These are phyloP conservation scores for Stichopus horrens DNA, from an alignment of 53 echinoderm and acorn worm species.

Conservation along the genomic window DNA sequence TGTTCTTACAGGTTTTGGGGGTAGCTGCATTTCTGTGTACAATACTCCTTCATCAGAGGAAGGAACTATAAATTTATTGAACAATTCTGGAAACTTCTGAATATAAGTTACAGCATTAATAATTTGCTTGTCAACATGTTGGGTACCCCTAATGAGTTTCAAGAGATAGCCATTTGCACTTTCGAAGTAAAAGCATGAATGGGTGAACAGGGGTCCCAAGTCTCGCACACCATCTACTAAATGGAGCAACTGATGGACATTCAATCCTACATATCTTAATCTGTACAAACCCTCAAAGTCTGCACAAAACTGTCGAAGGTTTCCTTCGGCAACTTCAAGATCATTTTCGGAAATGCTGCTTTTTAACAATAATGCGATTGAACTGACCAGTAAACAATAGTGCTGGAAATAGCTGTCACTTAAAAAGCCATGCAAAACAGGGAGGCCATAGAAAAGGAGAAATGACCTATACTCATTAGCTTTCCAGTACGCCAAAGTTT, in stretches of 20 bases:
- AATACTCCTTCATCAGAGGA: no score
- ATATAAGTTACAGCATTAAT: no score
- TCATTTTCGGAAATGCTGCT: no score
- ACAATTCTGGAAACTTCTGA: no score
- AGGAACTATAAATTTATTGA: no score
- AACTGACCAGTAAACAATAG: constrained; percentile 41
- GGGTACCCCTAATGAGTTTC: constrained; percentile 45
- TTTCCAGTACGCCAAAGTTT: constrained; percentile 48
- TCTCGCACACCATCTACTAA: constrained; percentile 37
- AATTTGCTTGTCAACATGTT: constrained; percentile 30
- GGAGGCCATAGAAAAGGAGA: constrained; percentile 39
- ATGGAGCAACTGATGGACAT: constrained; percentile 48
- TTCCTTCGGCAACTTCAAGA: no score
- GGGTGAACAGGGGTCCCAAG: constrained; percentile 48
- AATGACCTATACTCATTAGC: constrained; percentile 59
- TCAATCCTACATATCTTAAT: constrained; percentile 17
- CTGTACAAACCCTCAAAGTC: constrained; percentile 37
- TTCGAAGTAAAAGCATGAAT: constrained; percentile 55
- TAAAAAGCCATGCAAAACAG: constrained; percentile 43
- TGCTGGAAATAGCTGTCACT: constrained; percentile 50
- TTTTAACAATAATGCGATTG: no score
- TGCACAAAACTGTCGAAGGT: constrained; percentile 44
- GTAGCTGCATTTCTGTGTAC: no score
- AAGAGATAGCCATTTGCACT: constrained; percentile 43
- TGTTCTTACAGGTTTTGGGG: no score